A percentile compares a stretch with the other conserved stretches of the same genome.
These are phyloP conservation scores for Darevskia mixta DNA, from an alignment of 2,797 vertebrate genomes.

Conservation along the genomic window DNA sequence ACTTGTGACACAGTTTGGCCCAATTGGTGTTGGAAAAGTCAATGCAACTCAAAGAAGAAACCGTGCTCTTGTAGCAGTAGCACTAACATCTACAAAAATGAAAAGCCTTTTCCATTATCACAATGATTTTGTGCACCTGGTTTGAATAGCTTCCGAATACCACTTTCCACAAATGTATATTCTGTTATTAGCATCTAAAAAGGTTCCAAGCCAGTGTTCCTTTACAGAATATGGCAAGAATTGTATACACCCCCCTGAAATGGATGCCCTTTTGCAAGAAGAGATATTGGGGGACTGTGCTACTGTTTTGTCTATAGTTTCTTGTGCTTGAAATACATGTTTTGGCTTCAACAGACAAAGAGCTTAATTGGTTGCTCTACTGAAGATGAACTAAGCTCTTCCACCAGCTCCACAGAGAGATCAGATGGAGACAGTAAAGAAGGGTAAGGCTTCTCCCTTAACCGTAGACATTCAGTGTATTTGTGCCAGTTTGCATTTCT, in stretches of 20 bases:
- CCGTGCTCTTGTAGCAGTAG: background rate
- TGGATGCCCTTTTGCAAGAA: background rate
- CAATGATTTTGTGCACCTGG: background rate
- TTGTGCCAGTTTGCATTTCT: background rate
- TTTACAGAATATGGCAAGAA: background rate
- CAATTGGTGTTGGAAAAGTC: background rate
- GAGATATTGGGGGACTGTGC: background rate
- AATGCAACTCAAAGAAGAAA: background rate
- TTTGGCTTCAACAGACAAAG: conserved; percentile 68
- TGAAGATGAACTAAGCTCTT: conserved; percentile 91
- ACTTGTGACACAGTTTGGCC: background rate
- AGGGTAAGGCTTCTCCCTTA: conserved; percentile 77
- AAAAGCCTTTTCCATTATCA: conserved; percentile 1
- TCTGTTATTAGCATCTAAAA: background rate
- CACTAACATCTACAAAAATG: background rate
- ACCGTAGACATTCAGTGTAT: background rate
- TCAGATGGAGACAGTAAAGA: conserved; percentile 90
- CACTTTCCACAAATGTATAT: background rate
- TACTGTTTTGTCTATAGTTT: background rate
- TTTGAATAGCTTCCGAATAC: background rate
- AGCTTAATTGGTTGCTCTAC: conserved; percentile 74
- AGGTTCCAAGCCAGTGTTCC: background rate
- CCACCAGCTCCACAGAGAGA: conserved; percentile 93
- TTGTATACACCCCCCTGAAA: background rate
- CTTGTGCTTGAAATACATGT: conserved; percentile 32